Evolutionary conservation across 2,113 vertebrate genomes (phyloP).

Genomic region (Corythornis cristatus): DNA sequence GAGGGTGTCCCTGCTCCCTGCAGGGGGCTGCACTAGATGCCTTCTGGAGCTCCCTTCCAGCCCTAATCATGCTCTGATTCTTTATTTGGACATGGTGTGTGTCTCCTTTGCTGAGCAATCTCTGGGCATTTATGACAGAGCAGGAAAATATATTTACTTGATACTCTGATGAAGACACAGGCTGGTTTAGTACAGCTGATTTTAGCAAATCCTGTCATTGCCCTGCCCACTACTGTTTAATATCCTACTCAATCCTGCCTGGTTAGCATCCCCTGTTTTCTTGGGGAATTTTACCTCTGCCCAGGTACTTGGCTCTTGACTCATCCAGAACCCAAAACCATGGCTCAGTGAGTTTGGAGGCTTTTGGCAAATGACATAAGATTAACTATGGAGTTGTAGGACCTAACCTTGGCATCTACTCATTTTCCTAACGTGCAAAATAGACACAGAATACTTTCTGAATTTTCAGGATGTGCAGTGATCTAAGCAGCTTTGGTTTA

Average conservation of each 20-base stretch:
- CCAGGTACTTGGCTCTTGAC: neutral
- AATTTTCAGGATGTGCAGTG: neutral
- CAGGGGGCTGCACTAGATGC: too few relatives aligned
- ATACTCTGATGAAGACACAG: neutral
- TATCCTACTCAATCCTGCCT: neutral
- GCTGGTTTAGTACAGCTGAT: neutral
- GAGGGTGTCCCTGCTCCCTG: too few relatives aligned
- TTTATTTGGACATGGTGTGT: neutral
- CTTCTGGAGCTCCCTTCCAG: too few relatives aligned
- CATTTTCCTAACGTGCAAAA: neutral
- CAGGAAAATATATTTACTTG: neutral
- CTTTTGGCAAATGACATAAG: neutral
- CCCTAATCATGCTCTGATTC: too few relatives aligned
- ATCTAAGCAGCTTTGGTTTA: neutral
- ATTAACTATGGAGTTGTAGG: neutral
- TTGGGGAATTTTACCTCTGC: neutral
- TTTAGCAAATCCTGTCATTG: neutral
- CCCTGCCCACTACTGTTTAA: neutral
- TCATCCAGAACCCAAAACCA: neutral
- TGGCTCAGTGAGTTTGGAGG: neutral
- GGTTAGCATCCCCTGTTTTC: neutral
- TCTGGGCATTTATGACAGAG: neutral
- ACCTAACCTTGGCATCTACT: neutral
- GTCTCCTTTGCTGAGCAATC: neutral
- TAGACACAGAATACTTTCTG: neutral